Evolutionary conservation across 2,797 vertebrate species (phyloP).

Genomic region (Micropoecilia bifurca): DNA sequence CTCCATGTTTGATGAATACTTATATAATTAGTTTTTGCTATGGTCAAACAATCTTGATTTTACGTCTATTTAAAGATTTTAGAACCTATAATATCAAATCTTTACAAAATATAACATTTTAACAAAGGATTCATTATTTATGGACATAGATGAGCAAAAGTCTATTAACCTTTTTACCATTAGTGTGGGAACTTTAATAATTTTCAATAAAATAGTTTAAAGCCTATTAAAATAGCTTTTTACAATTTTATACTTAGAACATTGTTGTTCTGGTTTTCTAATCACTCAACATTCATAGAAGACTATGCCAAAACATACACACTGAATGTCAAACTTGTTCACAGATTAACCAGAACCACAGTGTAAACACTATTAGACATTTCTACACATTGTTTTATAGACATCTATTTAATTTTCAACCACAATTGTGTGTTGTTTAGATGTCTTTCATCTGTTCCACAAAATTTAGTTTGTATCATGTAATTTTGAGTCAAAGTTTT

Average conservation of each 20-base stretch:
- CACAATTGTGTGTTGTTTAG: not conserved
- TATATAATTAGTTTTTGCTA: not conserved
- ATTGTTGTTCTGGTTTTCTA: not conserved
- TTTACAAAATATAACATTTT: not conserved
- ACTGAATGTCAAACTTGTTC: not conserved
- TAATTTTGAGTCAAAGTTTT: not conserved
- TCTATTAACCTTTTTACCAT: not conserved
- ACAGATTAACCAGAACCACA: not conserved
- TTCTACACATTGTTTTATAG: not conserved
- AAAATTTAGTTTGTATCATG: not conserved
- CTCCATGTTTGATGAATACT: not conserved
- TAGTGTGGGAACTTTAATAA: not conserved
- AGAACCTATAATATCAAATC: not conserved
- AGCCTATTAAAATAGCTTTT: not conserved
- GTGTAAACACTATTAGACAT: not conserved
- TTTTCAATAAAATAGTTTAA: not conserved
- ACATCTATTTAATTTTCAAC: not conserved
- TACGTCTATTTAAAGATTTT: not conserved
- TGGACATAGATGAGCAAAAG: not conserved
- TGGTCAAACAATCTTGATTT: not conserved
- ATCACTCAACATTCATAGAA: not conserved
- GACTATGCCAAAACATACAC: not conserved
- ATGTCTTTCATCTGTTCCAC: not conserved
- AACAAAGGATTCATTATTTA: not conserved
- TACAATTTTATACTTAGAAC: not conserved